Percentiles rank a stretch among this genome's conserved stretches.
Conservation (phyloP, 1,140 invertebrate species). For the Onthophagus taurus region DNA sequence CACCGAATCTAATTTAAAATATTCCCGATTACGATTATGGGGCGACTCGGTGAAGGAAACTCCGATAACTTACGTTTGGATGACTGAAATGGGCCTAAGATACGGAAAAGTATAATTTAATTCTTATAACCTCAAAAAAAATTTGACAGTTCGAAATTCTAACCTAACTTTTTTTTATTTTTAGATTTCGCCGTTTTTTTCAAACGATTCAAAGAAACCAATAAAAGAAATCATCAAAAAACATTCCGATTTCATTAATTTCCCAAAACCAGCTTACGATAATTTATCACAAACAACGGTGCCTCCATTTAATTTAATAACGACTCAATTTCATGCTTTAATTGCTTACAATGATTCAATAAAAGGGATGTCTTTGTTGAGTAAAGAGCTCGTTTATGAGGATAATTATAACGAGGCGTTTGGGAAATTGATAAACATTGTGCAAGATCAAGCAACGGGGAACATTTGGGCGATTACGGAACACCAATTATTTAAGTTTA, state of each 20-base stretch:
- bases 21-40: slow-evolving; percentile 74
- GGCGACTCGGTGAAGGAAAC: slow-evolving; percentile 51
- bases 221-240: slow-evolving; percentile 8
- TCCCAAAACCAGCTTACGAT: slow-evolving; percentile 31
- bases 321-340: slow-evolving; percentile 86
- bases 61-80: slow-evolving; percentile 79
- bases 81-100: slow-evolving; percentile 66
- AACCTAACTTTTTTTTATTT: no score
- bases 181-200: slow-evolving; percentile 7
- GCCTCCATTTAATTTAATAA: slow-evolving; percentile 64
- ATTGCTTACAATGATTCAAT: slow-evolving; percentile 75
- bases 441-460: slow-evolving; percentile 70
- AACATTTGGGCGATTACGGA: slow-evolving; percentile 79
- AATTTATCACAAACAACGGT: slow-evolving; percentile 32
- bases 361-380: slow-evolving; percentile 75
- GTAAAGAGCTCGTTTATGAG: slow-evolving; percentile 80
- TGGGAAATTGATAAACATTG: slow-evolving; percentile 71
- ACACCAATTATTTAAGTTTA: slow-evolving; percentile 76
- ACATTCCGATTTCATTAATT: slow-evolving; percentile 19
- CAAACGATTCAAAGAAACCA: slow-evolving; percentile 4
- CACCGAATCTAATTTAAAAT: slow-evolving; percentile 58
- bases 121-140: not conserved
- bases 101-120: slow-evolving; percentile 49
- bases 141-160: no score
- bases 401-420: slow-evolving; percentile 72